Evolutionary conservation across 2,113 vertebrate genomes (phyloP).

Genomic region (Pelecanoides urinatrix): DNA sequence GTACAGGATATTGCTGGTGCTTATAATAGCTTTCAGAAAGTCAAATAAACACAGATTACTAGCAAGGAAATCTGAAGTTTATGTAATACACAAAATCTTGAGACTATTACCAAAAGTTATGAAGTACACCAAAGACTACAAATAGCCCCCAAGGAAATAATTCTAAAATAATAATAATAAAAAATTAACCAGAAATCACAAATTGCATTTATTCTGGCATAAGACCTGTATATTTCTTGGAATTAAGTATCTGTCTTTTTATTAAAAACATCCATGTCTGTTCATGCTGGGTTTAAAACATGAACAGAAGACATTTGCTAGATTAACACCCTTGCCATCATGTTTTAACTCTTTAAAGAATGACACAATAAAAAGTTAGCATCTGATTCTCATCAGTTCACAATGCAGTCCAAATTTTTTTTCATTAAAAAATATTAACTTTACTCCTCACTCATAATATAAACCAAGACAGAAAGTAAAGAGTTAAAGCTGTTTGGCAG

Average conservation of each 20-base stretch:
- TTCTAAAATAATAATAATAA: slow-evolving; percentile 26
- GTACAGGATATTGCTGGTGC: not conserved
- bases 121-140: not conserved
- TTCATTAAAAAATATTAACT: not conserved
- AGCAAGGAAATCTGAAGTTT: slow-evolving; percentile 4
- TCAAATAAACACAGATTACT: slow-evolving; percentile 19
- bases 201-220: slow-evolving; percentile 28
- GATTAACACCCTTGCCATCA: slow-evolving; percentile 42
- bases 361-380: not conserved
- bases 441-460: not conserved
- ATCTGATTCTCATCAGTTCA: slow-evolving; percentile 25
- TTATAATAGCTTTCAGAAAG: not conserved
- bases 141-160: not conserved
- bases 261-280: slow-evolving; percentile 32
- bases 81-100: not conserved
- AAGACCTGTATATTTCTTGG: not conserved
- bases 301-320: not conserved
- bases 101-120: not conserved
- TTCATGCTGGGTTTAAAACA: slow-evolving; percentile 8
- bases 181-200: slow-evolving; percentile 45
- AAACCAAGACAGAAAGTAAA: not conserved
- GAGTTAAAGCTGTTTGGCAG: slow-evolving; percentile 22
- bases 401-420: not conserved
- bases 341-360: slow-evolving; percentile 29
- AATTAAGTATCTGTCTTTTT: slow-evolving; percentile 35